phyloP scores from a whole-genome alignment of 2,888 invertebrate species.

The Reticulitermes lucifugus region DNA sequence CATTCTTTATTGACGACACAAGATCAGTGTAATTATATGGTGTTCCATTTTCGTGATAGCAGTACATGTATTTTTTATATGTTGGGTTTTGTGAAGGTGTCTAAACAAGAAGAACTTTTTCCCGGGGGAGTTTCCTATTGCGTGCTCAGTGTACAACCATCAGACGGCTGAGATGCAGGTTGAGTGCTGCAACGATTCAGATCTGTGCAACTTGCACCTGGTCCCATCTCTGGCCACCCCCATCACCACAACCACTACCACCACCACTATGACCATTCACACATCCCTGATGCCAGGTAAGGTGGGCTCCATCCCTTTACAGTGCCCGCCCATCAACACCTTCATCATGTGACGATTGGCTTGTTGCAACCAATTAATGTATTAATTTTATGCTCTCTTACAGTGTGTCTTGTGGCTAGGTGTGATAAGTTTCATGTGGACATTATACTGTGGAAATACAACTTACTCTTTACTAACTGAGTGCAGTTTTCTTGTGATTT shows the following conservation, averaged over 20 bases:
- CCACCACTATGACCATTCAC: conserved; percentile 38
- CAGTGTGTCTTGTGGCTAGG: conserved; percentile 22
- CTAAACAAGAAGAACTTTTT: conserved; percentile 67
- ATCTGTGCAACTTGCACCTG: conserved; percentile 70
- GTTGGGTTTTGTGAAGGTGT: conserved; percentile 63
- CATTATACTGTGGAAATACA: conserved; percentile 12
- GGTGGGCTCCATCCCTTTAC: conserved; percentile 42
- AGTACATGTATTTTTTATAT: conserved; percentile 67
- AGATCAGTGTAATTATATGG: background rate
- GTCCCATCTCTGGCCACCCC: conserved; percentile 62
- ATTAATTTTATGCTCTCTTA: conserved; percentile 13
- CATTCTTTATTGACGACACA: background rate
- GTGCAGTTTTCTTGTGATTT: conserved; percentile 8
- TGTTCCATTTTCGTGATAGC: background rate
- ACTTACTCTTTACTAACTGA: conserved; percentile 13
- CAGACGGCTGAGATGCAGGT: conserved; percentile 43
- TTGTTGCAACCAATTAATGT: conserved; percentile 24
- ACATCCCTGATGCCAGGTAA: conserved; percentile 54
- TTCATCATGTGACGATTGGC: conserved; percentile 2
- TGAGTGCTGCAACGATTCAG: conserved; percentile 68
- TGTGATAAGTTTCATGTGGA: conserved; percentile 12
- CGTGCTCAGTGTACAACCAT: conserved; percentile 63
- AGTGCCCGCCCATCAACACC: conserved; percentile 27
- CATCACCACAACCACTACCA: conserved; percentile 64
- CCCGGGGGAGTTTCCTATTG: conserved; percentile 71